A percentile compares a stretch with the other conserved stretches of the same genome.
phyloP scores from a whole-genome alignment of 2,797 vertebrate genomes.

The Streptopelia turtur region DNA sequence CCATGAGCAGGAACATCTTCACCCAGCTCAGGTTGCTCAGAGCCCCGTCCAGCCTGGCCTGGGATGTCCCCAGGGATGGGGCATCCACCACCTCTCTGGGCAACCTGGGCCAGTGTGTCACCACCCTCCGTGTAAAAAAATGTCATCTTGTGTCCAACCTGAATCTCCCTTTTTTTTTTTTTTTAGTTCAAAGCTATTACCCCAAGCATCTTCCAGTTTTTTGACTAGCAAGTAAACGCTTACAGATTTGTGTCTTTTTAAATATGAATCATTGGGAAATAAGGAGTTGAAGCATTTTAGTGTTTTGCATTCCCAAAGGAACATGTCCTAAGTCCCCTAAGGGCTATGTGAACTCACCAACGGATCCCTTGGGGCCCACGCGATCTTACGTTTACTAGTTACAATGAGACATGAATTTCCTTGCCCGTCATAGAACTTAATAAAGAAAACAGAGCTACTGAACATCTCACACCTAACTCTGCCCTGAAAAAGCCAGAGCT shows the following conservation, averaged over 20 bases:
- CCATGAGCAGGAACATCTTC: no score
- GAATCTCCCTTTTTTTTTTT: no score
- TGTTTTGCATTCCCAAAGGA: not conserved
- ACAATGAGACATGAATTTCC: not conserved
- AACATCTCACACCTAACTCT: not conserved
- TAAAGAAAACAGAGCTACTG: not conserved
- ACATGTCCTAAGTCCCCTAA: not conserved
- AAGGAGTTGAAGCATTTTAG: not conserved
- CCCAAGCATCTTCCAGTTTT: not conserved
- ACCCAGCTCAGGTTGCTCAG: no score
- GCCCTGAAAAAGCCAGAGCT: not conserved
- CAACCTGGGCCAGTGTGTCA: no score
- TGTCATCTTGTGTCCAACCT: no score
- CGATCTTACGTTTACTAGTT: accelerated
- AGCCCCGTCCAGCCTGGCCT: no score
- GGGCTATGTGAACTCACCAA: not conserved
- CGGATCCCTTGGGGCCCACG: not conserved
- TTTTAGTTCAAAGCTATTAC: no score
- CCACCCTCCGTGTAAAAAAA: no score
- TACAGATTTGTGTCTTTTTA: not conserved
- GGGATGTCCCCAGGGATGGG: no score
- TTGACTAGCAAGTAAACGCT: not conserved
- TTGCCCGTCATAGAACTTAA: not conserved
- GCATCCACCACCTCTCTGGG: no score
- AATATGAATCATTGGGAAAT: not conserved